Percentiles rank a stretch among this genome's conserved stretches.
phyloP scores from a whole-genome alignment of 2,888 invertebrate species.

The Crocallis elinguaria region DNA sequence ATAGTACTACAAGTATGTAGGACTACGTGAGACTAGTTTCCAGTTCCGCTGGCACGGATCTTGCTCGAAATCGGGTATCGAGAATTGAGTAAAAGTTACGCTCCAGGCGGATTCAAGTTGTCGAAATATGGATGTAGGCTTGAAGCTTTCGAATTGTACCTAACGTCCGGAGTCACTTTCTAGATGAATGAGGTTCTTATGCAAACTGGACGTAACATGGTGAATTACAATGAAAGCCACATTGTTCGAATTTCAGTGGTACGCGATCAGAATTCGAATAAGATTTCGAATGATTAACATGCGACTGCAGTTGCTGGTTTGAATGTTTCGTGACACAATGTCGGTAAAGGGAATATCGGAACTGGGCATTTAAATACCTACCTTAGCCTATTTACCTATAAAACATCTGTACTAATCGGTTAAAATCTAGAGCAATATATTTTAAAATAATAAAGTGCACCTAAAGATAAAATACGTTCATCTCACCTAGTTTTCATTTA shows the following conservation, averaged over 20 bases:
- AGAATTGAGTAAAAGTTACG: conserved; percentile 73
- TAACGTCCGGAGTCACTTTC: conserved; percentile 76
- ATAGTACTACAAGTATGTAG: conserved; percentile 66
- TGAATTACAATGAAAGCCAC: conserved; percentile 78
- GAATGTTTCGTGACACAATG: conserved; percentile 39
- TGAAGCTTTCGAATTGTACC: conserved; percentile 73
- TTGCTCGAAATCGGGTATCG: conserved; percentile 64
- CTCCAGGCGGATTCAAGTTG: conserved; percentile 71
- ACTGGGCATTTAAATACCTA: conserved; percentile 11
- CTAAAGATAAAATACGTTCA: too few species aligned
- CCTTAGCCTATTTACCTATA: conserved; percentile 24
- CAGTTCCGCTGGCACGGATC: conserved; percentile 64
- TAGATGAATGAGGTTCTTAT: conserved; percentile 74
- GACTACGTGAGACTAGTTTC: conserved; percentile 64
- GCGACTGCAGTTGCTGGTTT: conserved; percentile 43
- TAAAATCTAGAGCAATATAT: neutral
- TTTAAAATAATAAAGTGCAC: too few species aligned
- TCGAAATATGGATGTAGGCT: conserved; percentile 77
- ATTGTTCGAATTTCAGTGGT: conserved; percentile 43
- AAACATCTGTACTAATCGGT: neutral
- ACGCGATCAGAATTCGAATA: conserved; percentile 62
- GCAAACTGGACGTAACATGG: conserved; percentile 76
- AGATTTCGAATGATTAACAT: conserved; percentile 50
- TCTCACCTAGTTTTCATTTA: too few species aligned
- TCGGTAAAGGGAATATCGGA: conserved; percentile 36